Conservation (phyloP, 2,888 invertebrate genomes). For the Psylliodes chrysocephalus region DNA sequence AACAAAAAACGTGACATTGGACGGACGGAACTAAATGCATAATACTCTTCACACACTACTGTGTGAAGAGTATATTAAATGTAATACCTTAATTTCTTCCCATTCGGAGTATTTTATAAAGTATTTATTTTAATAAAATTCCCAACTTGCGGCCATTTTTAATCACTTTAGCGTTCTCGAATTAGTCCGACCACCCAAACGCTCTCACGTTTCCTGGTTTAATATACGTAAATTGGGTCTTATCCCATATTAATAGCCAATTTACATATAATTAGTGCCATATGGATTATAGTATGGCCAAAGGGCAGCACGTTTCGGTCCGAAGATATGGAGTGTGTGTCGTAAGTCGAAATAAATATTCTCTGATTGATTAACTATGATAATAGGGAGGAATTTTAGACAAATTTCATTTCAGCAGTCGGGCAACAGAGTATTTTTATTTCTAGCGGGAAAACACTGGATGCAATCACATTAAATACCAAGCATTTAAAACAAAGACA, state of each 20-base stretch:
- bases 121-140: background rate
- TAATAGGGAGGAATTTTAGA: background rate
- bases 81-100: no score
- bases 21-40: no score
- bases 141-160: background rate
- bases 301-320: slow-evolving; percentile 18
- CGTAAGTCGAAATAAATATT: background rate
- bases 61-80: no score
- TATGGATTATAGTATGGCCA: slow-evolving; percentile 27
- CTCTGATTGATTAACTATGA: background rate
- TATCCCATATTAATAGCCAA: slow-evolving; percentile 44
- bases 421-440: no score
- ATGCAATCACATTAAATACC: no score
- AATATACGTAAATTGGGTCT: slow-evolving; percentile 23
- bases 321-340: background rate
- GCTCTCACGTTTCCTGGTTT: slow-evolving; percentile 21
- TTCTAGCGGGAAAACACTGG: no score
- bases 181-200: slow-evolving; percentile 15
- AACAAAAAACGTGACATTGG: no score
- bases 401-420: no score
- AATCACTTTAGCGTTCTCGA: background rate
- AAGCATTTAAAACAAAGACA: no score
- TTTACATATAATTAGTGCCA: slow-evolving; percentile 50
- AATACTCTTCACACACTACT: no score
- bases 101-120: no score